Conservation (phyloP, 1,140 invertebrate species). For the Stegodyphus dumicola region DNA sequence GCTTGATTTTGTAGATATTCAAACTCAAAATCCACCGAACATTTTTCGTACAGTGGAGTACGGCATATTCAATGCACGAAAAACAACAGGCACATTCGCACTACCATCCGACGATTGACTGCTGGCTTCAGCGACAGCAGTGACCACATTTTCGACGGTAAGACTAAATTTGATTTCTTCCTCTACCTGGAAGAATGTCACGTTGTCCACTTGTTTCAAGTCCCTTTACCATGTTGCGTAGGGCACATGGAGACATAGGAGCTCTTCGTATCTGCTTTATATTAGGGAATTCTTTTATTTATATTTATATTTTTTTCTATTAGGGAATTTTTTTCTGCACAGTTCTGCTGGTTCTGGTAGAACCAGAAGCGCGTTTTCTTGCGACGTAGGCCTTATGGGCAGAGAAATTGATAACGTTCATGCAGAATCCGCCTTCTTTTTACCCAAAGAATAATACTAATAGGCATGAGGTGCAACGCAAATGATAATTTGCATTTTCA, state of each 20-base stretch:
- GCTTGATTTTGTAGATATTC: not conserved
- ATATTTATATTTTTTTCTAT: too few relatives aligned
- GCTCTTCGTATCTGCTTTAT: not conserved
- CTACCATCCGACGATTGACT: not conserved
- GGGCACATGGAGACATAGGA: not conserved
- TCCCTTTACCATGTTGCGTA: not conserved
- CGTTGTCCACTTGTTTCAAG: slow-evolving; percentile 2
- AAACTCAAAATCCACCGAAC: not conserved
- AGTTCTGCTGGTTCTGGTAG: not conserved
- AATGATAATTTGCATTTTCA: too few relatives aligned
- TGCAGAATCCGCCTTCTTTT: too few relatives aligned
- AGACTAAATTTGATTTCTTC: not conserved
- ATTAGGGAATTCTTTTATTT: not conserved
- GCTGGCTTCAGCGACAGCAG: not conserved
- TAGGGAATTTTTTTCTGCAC: not conserved
- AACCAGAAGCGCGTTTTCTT: not conserved
- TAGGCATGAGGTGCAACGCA: too few relatives aligned
- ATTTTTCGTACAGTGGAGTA: not conserved
- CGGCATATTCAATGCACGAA: not conserved
- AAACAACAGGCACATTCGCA: not conserved
- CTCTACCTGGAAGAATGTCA: slow-evolving; percentile 5
- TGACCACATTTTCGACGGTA: not conserved
- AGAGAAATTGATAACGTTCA: not conserved
- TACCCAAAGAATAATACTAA: too few relatives aligned
- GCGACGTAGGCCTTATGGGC: not conserved